Conservation (phyloP, 1,140 invertebrate species). For the Rhizoglyphus robini region DNA sequence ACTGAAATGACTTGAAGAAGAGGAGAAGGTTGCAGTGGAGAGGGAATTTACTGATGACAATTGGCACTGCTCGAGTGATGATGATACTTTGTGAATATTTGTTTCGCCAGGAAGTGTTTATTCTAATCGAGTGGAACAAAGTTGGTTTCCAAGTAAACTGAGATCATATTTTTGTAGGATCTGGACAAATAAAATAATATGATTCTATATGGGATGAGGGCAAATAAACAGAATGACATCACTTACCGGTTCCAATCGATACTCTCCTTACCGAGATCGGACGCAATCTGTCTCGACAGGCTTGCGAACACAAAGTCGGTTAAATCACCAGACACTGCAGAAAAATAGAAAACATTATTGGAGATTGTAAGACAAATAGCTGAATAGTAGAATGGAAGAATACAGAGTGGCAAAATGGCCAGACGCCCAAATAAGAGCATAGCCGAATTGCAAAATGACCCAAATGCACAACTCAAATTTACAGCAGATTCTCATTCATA, state of each 20-base stretch:
- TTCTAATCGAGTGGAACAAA: slow-evolving; percentile 59
- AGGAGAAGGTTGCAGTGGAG: neutral
- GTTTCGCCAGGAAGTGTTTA: too few species aligned
- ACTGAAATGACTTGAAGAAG: too few species aligned
- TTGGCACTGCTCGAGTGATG: neutral
- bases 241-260: slow-evolving; percentile 38
- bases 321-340: neutral
- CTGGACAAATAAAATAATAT: too few species aligned
- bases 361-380: neutral
- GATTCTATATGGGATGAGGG: too few species aligned
- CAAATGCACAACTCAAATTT: neutral
- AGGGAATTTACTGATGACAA: neutral
- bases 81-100: neutral
- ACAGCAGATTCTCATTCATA: slow-evolving; percentile 1
- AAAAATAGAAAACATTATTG: neutral
- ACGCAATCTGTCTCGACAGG: slow-evolving; percentile 2
- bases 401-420: too few species aligned
- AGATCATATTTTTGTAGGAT: slow-evolving; percentile 33
- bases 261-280: slow-evolving; percentile 18
- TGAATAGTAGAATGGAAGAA: too few species aligned
- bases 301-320: neutral
- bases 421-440: too few species aligned
- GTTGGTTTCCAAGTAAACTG: slow-evolving; percentile 60
- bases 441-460: too few species aligned
- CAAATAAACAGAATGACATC: too few species aligned